Evolutionary conservation across 2,888 invertebrate species (phyloP).

Genomic region (Drosophila pegasa): DNA sequence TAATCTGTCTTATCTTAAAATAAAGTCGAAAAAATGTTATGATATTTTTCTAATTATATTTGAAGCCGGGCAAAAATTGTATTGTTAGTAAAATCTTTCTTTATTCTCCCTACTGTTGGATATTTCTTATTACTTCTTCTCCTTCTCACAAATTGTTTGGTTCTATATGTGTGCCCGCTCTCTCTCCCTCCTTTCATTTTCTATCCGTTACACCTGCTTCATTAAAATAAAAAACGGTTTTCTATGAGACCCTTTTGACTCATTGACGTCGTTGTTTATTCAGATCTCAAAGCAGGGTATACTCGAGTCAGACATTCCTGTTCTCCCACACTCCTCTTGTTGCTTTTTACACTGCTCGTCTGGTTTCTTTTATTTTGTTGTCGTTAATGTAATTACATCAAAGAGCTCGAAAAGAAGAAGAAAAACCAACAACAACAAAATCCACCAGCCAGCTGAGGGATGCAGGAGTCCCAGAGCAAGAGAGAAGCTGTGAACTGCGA

Average conservation of each 20-base stretch:
- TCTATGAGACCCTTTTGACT: neutral
- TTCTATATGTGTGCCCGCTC: too few species aligned
- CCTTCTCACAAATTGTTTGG: too few species aligned
- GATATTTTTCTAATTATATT: too few species aligned
- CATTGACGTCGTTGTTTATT: neutral
- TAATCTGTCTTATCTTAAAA: too few species aligned
- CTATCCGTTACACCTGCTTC: neutral
- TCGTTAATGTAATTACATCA: slow-evolving; percentile 45
- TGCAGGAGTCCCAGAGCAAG: neutral
- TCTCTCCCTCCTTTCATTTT: too few species aligned
- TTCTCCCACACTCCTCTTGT: neutral
- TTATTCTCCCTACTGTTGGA: too few species aligned
- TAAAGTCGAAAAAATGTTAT: too few species aligned
- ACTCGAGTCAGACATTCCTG: neutral
- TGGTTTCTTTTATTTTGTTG: slow-evolving; percentile 5
- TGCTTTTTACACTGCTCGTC: neutral
- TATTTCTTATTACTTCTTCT: too few species aligned
- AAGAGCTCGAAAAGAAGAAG: slow-evolving; percentile 20
- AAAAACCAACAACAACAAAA: slow-evolving; percentile 7
- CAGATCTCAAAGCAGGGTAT: neutral
- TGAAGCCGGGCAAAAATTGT: too few species aligned
- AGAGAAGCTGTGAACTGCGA: slow-evolving; percentile 9
- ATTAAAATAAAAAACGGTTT: neutral
- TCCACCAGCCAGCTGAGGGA: slow-evolving; percentile 9
- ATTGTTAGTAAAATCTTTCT: too few species aligned